Conservation (phyloP, 2,888 invertebrate genomes). For the Tortricodes alternella region DNA sequence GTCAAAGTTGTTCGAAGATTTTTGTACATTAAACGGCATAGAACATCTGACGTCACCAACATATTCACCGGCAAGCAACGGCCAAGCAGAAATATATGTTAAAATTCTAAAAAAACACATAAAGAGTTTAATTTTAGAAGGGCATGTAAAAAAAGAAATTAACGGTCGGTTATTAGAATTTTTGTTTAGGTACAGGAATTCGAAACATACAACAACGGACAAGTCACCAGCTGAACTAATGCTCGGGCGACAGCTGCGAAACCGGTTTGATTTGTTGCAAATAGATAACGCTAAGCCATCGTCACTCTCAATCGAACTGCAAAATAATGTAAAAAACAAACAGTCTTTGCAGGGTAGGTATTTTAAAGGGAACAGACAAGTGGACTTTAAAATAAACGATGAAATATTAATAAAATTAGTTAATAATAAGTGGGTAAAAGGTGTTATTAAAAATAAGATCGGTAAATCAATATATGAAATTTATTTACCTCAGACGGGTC, state of each 20-base stretch:
- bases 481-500: no score
- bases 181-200: not conserved
- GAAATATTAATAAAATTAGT: no score
- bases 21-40: not conserved
- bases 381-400: no score
- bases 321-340: not conserved
- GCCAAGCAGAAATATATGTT: not conserved
- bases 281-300: not conserved
- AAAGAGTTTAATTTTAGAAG: not conserved
- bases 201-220: not conserved
- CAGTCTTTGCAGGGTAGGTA: not conserved
- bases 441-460: no score
- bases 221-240: not conserved
- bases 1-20: not conserved
- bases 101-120: not conserved
- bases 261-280: not conserved
- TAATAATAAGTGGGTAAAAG: no score
- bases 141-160: not conserved
- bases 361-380: no score
- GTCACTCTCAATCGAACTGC: not conserved
- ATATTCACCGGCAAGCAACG: not conserved
- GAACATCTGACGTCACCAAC: not conserved
- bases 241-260: not conserved
- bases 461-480: no score
- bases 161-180: not conserved